Evolutionary conservation across 1,140 invertebrate genomes (phyloP), one percentile per base, ranked within the genome.

Genomic region (Drosophila jambulina): DNA sequence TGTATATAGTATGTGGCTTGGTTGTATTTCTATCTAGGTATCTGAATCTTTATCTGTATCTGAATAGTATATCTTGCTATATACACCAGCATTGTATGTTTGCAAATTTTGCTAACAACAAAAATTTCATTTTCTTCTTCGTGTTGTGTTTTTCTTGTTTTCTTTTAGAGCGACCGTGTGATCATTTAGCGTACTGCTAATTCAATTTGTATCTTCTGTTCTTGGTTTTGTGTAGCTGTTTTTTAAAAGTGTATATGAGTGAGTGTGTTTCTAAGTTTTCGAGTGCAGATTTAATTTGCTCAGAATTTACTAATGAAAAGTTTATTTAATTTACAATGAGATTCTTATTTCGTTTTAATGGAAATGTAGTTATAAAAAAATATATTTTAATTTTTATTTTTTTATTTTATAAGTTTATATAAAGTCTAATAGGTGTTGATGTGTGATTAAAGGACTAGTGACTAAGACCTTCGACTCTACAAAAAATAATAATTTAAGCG

Each of bases 111-210:
- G 83, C 83, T 82, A 86, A 72, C 78, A 74, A 69, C 84, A 75
- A 69, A 49, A 71, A 71, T 43, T 51, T 56, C 27, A 42, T 49
- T 82, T 48, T 67, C 61, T 54, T 45, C 62, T 69, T 63, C 40
- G 34, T 58, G 38, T 75, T 75, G 68, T 72, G 21, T 46, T 75
- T 64, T 58, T 75, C 54, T 68, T 78, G 74, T 78, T 88, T 80
- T 79, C 78, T 75, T 77, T 88, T 88, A 81, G 84, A 88, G 80
- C 63, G 49, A 71, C 56, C 84, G 84, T 88, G 84, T 88, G 84
- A 88, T 88, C 85, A 84, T 88, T 88, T 88, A 88, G 84, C 84
- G 69, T 76, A 67, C 69, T 90, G 84, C 84, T 88, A 88, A 88
- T 88, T 88, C 43, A 88, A 88, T 88, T 88, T 88, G 69, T 75